Evolutionary conservation across 2,888 invertebrate species (phyloP).

Genomic region (Nebria brevicollis): DNA sequence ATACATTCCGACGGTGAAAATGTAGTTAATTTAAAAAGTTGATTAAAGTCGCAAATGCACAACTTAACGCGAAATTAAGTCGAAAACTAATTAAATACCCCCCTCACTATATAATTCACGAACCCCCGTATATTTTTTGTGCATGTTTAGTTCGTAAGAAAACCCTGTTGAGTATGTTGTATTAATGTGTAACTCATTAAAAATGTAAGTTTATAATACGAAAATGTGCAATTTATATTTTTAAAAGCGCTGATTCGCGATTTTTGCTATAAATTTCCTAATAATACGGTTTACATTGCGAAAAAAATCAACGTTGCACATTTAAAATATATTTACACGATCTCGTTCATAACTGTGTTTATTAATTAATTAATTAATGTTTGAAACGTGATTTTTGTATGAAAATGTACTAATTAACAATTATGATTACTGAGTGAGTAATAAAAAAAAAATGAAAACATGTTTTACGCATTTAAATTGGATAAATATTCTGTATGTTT

Average conservation of each 20-base stretch:
- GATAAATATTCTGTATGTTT: neutral
- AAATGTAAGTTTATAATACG: neutral
- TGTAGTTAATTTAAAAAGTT: neutral
- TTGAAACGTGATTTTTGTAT: neutral
- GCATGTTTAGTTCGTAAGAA: neutral
- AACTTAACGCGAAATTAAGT: neutral
- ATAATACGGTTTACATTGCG: neutral
- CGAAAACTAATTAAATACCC: neutral
- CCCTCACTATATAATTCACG: neutral
- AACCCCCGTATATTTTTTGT: neutral
- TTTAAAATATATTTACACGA: neutral
- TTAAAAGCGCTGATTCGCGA: neutral
- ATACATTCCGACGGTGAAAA: too few species aligned
- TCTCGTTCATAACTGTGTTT: neutral
- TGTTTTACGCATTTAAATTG: neutral
- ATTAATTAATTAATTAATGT: neutral
- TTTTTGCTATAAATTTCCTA: neutral
- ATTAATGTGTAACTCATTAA: neutral
- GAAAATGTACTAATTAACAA: neutral
- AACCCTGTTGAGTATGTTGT: neutral
- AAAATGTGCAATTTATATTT: neutral
- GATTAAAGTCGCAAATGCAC: neutral
- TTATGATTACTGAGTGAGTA: too few species aligned
- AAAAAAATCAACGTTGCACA: neutral
- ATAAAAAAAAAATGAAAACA: neutral